These are phyloP conservation scores for Acanthopagrus latus DNA, from an alignment of 2,797 vertebrate species.

Conservation along the genomic window DNA sequence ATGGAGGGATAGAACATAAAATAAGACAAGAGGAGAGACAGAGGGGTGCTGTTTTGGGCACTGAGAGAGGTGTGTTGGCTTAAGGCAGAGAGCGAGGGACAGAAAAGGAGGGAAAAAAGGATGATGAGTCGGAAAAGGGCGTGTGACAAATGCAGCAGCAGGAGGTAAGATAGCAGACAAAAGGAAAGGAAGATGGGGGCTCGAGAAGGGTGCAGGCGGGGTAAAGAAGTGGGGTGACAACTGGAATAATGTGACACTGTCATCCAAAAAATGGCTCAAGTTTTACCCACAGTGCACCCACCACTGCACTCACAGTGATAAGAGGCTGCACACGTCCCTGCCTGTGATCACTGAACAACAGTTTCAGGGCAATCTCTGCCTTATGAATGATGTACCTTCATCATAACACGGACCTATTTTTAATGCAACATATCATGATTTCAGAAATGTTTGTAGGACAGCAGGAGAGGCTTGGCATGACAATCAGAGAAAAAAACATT, in stretches of 20 bases:
- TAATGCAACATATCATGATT: conserved; percentile 9
- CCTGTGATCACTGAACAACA: conserved; percentile 25
- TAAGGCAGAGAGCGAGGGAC: conserved; percentile 42
- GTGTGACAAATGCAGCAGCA: conserved; percentile 60
- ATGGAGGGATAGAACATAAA: conserved; percentile 61
- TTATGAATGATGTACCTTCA: not conserved
- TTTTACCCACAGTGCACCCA: conserved; percentile 44
- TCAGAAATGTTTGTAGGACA: conserved; percentile 7
- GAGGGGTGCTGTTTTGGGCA: conserved; percentile 46
- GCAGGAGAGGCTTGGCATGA: conserved; percentile 26
- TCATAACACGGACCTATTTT: conserved; percentile 9
- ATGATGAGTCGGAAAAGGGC: conserved; percentile 44
- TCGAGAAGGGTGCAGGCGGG: conserved; percentile 15
- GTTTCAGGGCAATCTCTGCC: not conserved
- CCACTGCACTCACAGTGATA: conserved; percentile 39
- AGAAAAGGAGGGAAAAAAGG: conserved; percentile 34
- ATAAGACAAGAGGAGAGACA: conserved; percentile 53
- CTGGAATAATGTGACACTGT: conserved; percentile 62
- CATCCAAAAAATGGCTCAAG: conserved; percentile 40
- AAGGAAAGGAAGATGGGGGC: conserved; percentile 48
- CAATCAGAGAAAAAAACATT: conserved; percentile 42
- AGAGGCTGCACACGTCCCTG: conserved; percentile 40
- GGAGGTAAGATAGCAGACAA: conserved; percentile 62
- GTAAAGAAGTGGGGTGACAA: conserved; percentile 50
- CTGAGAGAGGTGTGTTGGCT: conserved; percentile 57